A percentile compares a stretch with the other conserved stretches of the same genome.
Evolutionary conservation across 2,797 vertebrate species (phyloP).

Genomic region (Agapornis canus): DNA sequence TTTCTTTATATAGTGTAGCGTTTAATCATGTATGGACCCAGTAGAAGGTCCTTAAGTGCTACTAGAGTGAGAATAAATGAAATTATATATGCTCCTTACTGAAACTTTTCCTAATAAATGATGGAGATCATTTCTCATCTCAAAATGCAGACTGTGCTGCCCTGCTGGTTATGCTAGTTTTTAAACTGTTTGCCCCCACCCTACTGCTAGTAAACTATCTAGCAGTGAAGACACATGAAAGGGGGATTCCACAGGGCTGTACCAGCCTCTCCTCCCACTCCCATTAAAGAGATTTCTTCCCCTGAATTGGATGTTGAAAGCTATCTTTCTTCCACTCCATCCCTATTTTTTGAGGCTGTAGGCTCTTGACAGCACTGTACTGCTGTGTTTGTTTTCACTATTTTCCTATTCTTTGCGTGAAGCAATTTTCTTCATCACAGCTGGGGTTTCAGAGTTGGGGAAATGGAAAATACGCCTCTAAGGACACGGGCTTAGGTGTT

Average conservation of each 20-base stretch:
- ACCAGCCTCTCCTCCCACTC: background rate
- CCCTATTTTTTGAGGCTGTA: background rate
- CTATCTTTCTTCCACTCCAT: slow-evolving; percentile 8
- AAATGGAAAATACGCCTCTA: slow-evolving; percentile 58
- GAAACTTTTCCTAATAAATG: background rate
- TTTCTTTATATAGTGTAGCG: background rate
- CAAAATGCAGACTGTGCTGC: background rate
- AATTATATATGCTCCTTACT: background rate
- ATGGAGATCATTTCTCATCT: background rate
- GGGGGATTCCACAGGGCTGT: background rate
- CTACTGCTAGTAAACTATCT: background rate
- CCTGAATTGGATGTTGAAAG: slow-evolving; percentile 2
- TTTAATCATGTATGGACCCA: background rate
- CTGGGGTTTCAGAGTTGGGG: slow-evolving; percentile 29
- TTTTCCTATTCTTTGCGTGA: slow-evolving; percentile 50
- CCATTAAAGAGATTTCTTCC: background rate
- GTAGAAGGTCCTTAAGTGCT: background rate
- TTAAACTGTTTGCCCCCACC: background rate
- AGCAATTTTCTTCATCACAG: slow-evolving; percentile 47
- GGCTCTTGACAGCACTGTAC: background rate
- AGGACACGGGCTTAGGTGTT: slow-evolving; percentile 12
- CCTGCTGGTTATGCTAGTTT: background rate
- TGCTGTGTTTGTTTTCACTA: slow-evolving; percentile 62
- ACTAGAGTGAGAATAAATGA: background rate
- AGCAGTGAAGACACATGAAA: background rate